Percentiles rank a stretch among this genome's conserved stretches.
These are phyloP conservation scores for Heliconius melpomene DNA, from an alignment of 1,140 invertebrate species.

Conservation along the genomic window DNA sequence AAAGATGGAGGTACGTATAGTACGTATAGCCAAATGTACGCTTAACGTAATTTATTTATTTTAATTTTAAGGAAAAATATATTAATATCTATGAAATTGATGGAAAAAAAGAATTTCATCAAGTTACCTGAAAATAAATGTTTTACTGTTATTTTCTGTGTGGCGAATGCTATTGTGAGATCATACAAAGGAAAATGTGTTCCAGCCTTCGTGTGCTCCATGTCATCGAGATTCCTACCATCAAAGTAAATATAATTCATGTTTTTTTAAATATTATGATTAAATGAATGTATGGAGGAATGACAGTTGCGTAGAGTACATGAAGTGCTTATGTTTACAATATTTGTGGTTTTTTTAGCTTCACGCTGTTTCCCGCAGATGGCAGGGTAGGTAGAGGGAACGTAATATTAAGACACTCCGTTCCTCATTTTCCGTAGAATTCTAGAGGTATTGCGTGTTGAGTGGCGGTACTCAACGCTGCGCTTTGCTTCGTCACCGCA, in stretches of 20 bases:
- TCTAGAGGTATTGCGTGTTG: too few relatives aligned
- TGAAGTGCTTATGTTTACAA: conserved; percentile 46
- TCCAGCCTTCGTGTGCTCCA: conserved; percentile 69
- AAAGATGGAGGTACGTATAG: neutral
- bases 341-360: neutral
- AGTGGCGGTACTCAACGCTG: too few relatives aligned
- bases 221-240: conserved; percentile 61
- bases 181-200: neutral
- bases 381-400: too few relatives aligned
- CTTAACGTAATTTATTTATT: too few relatives aligned
- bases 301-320: conserved; percentile 70
- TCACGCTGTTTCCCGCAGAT: too few relatives aligned
- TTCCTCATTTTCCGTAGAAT: too few relatives aligned
- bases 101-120: neutral
- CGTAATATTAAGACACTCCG: too few relatives aligned
- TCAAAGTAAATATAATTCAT: conserved; percentile 59
- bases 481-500: too few relatives aligned
- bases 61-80: too few relatives aligned
- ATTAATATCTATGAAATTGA: too few relatives aligned
- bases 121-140: neutral
- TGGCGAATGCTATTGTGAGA: neutral
- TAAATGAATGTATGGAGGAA: conserved; percentile 61
- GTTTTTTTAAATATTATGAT: conserved; percentile 15
- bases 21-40: too few relatives aligned
- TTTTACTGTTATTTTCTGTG: neutral